Evolutionary conservation across 1,140 invertebrate genomes (phyloP).

Genomic region (Stratiolaelaps scimitus): DNA sequence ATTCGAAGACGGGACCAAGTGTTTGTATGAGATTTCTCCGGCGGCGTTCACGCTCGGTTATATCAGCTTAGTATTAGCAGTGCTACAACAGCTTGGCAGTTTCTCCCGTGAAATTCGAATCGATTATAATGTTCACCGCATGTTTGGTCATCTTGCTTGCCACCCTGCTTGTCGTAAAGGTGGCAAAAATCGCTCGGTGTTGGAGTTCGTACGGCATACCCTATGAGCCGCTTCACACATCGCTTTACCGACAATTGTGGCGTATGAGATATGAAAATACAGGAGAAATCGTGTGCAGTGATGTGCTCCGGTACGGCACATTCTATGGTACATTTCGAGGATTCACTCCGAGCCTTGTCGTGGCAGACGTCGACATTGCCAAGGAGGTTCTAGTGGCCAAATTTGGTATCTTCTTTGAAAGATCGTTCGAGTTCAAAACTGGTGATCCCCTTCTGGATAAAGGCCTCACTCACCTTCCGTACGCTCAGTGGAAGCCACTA

Average conservation of each 20-base stretch:
- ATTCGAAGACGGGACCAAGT: no score
- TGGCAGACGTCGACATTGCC: background rate
- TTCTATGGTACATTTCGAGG: slow-evolving; percentile 3
- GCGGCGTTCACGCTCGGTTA: no score
- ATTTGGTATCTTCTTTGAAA: background rate
- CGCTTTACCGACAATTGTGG: background rate
- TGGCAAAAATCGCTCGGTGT: background rate
- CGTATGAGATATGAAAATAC: background rate
- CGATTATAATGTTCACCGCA: no score
- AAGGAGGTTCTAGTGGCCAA: background rate
- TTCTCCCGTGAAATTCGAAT: no score
- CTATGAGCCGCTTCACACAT: background rate
- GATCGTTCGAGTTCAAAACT: background rate
- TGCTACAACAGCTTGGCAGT: no score
- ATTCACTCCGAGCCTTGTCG: background rate
- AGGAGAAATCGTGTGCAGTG: background rate
- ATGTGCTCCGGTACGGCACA: background rate
- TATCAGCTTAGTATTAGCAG: no score
- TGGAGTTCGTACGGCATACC: background rate
- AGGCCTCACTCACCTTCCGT: background rate
- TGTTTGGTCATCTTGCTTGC: background rate
- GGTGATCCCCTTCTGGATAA: background rate
- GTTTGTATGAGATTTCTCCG: no score
- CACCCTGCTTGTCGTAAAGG: background rate
- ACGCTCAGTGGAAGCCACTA: background rate